Base-by-base conservation (phyloP, 2,797 vertebrate genomes). In the Calcarius lapponicus region DNA sequence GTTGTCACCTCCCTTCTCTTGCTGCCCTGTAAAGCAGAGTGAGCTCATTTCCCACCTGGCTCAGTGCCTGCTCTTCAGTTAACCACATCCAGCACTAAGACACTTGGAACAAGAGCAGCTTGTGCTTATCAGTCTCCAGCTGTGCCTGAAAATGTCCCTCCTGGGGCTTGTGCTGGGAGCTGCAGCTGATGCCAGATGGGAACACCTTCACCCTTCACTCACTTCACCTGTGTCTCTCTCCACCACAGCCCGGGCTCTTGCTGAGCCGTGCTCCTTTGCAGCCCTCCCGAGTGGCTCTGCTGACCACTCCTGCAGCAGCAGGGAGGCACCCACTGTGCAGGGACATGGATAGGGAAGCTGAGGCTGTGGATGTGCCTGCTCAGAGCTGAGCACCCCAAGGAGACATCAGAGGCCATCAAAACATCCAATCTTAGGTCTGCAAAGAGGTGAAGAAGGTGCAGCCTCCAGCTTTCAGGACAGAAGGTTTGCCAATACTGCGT, bases 171-270 rank as follows among this genome's bases (percentile, higher is more conserved):
- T 25, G 71, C 66, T 7, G 62, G 53, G 45, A 70, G 29, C 53
- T 45, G 83, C 50, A 40, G n/a, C 66, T n/a, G 51, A 2, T 17
- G 64, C 13, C 17, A 2, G 31, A 7, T 38, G 21, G 1, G 24
- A 36, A 7, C 8, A 3, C 18, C 18, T 32, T 64, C 57, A 3
- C 17, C 58, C 28, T 8, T 13, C 38, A 0, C 29, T 47, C 51
- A 6, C 5, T 10, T 24, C 1, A 0, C n/a, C 70, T 51, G 43
- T 1, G 0, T 20, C 34, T 8, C 20, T 20, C 34, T 8, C 20
- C 3, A 0, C 3, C 0, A 0, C 45, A 15, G 31, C 73, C 13
- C 1, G 0, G 4, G 38, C 29, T 7, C 10, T 5, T 4, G 26
- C 73, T 4, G 25, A 24, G 4, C 13, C 1, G 0, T 4, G 20